Conservation (phyloP, 2,888 invertebrate genomes). For the Fissipunctia ypsillon region DNA sequence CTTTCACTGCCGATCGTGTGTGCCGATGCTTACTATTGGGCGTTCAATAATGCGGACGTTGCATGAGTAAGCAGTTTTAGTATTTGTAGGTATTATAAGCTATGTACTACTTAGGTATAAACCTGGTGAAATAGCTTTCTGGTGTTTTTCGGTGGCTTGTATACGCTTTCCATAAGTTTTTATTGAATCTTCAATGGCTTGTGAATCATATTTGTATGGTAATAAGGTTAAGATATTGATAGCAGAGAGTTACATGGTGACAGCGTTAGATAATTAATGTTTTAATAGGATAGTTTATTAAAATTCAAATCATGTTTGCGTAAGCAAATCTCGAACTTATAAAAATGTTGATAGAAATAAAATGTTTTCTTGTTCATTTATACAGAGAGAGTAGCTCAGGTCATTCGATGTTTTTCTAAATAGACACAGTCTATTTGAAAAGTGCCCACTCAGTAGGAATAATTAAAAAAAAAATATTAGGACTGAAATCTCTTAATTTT, state of each 20-base stretch:
- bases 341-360: neutral
- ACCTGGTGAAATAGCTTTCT: too few species aligned
- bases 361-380: neutral
- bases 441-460: neutral
- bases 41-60: conserved; percentile 78
- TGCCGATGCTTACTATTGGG: conserved; percentile 80
- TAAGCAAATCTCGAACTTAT: neutral
- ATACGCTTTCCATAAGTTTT: neutral
- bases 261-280: too few species aligned
- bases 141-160: too few species aligned
- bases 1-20: conserved; percentile 58
- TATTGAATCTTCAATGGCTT: conserved; percentile 5
- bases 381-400: neutral
- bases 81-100: conserved; percentile 38
- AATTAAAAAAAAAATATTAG: too few species aligned
- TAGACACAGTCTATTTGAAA: neutral
- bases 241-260: too few species aligned
- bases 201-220: conserved; percentile 8
- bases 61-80: conserved; percentile 75
- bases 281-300: neutral
- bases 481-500: neutral
- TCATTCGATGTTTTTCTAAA: neutral
- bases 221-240: conserved; percentile 19
- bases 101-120: conserved; percentile 9
- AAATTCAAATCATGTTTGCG: conserved; percentile 24